Evolutionary conservation across 2,888 invertebrate species (phyloP), one percentile per base, ranked within the genome.

Genomic region (Mesorhabditis spiculigera): DNA sequence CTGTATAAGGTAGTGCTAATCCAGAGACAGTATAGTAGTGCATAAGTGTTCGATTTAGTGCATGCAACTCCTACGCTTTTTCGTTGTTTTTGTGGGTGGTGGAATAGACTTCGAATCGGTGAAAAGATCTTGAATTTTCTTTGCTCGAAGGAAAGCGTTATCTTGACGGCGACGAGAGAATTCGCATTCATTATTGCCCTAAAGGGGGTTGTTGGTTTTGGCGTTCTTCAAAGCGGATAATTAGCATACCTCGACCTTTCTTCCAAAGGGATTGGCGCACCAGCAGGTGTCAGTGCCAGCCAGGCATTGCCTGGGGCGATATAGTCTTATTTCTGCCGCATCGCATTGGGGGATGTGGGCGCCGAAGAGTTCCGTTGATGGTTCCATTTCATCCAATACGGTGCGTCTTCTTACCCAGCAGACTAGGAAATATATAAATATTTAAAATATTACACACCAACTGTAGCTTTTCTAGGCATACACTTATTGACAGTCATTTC

Each of bases 251-350:
- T 69, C 64, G 44, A 28, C 66, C 43, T 66, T 67, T 63, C 75
- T 45, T n/a, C 78, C 78, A 43, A 71, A 68, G 45, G 61, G 45
- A 6, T 69, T 70, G 0, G 76, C 78, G 70, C 78, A 78, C 78
- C 78, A 78, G 50, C 78, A 78, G 8, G 67, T 70, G 10, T 75
- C 74, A 6, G 76, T 75, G 44, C 76, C 78, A 10, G 76, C 78
- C 13, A 78, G 71, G 45, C 78, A 78, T 68, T 78, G 78, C 66
- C 75, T 77, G 66, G 10, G 8, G 8, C 58, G 58, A 50, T 50
- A 50, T 50, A 50, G n/a, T 50, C 58, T 50, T 50, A n/a, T 10
- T 50, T 50, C 58, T 50, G 58, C n/a, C n/a, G 8, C 10, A 50
- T 50, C 58, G n/a, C 58, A 50, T 50, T 50, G 58, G 8, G 58